Evolutionary conservation across 2,888 invertebrate species (phyloP).

Genomic region (Caenorhabditis zanzibari): DNA sequence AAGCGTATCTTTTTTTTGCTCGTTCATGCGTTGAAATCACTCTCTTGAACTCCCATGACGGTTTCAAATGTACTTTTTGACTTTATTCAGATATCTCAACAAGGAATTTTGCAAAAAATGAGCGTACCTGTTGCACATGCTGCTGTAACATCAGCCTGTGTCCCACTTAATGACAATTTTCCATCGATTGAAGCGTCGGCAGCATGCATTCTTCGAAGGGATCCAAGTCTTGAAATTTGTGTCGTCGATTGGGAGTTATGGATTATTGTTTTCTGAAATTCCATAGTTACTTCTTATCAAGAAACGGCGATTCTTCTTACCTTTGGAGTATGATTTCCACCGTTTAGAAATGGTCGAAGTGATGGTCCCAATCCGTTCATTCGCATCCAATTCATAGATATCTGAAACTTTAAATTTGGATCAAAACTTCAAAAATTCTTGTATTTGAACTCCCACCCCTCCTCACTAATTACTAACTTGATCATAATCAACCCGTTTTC

Average conservation of each 20-base stretch:
- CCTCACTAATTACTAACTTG: slow-evolving; percentile 37
- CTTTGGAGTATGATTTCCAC: slow-evolving; percentile 67
- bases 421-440: background rate
- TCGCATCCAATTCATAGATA: slow-evolving; percentile 82
- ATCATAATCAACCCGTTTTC: slow-evolving; percentile 63
- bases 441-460: background rate
- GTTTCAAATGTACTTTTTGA: background rate
- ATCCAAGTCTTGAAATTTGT: slow-evolving; percentile 67
- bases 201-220: slow-evolving; percentile 69
- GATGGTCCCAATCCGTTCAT: slow-evolving; percentile 78
- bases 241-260: slow-evolving; percentile 67
- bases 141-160: slow-evolving; percentile 61
- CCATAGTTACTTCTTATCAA: background rate
- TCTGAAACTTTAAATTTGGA: slow-evolving; percentile 66
- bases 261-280: slow-evolving; percentile 53
- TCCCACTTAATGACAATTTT: slow-evolving; percentile 56
- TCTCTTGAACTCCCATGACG: slow-evolving; percentile 3
- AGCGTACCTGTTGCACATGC: slow-evolving; percentile 31
- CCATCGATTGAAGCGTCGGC: slow-evolving; percentile 68
- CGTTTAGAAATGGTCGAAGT: slow-evolving; percentile 69
- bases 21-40: background rate
- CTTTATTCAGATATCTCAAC: too few relatives aligned
- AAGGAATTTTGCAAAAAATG: too few relatives aligned
- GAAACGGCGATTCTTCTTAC: slow-evolving; percentile 11
- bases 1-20: background rate